Conservation (phyloP, 2,888 invertebrate species). For the Clanis bilineata region DNA sequence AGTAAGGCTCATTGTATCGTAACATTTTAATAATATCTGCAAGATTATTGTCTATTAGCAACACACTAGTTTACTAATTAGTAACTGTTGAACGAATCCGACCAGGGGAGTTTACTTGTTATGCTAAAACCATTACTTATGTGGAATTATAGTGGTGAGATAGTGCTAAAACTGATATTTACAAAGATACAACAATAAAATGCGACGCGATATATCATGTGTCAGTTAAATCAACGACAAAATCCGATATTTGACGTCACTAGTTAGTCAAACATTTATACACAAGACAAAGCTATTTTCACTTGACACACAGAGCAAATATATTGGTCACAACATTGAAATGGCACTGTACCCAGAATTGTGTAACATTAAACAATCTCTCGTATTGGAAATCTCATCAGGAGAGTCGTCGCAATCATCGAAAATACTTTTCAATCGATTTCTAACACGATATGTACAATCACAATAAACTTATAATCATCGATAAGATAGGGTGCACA, state of each 20-base stretch:
- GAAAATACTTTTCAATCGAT: slow-evolving; percentile 26
- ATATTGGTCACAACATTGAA: slow-evolving; percentile 50
- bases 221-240: not conserved
- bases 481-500: slow-evolving; percentile 22
- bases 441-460: slow-evolving; percentile 51
- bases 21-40: not conserved
- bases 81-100: not conserved
- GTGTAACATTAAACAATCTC: slow-evolving; percentile 29
- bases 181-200: slow-evolving; percentile 21
- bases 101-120: slow-evolving; percentile 3
- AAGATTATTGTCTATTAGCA: slow-evolving; percentile 8
- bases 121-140: not conserved
- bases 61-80: slow-evolving; percentile 11
- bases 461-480: slow-evolving; percentile 32
- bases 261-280: slow-evolving; percentile 26
- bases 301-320: slow-evolving; percentile 26
- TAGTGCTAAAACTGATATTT: slow-evolving; percentile 10
- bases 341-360: slow-evolving; percentile 66
- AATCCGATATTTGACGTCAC: not conserved
- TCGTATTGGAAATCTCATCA: slow-evolving; percentile 36
- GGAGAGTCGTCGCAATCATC: slow-evolving; percentile 23
- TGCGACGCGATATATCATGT: slow-evolving; percentile 18
- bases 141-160: not conserved
- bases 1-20: no score
- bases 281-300: slow-evolving; percentile 23